Conservation (phyloP, 1,140 invertebrate genomes). For the Achroia grisella region DNA sequence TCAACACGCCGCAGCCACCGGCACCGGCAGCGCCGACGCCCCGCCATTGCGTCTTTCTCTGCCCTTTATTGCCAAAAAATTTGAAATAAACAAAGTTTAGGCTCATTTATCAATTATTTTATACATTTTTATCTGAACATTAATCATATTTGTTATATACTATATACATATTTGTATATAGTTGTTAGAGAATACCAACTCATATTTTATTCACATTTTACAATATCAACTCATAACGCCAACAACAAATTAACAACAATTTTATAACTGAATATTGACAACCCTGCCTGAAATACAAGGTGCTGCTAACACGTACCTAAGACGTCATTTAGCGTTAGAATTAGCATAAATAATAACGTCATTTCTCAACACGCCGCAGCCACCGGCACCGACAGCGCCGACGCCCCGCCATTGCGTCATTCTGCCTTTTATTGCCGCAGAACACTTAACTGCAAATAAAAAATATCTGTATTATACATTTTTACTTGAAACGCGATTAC, state of each 20-base stretch:
- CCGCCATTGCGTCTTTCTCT: slow-evolving; percentile 56
- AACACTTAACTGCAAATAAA: slow-evolving; percentile 4
- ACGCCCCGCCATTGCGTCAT: slow-evolving; percentile 48
- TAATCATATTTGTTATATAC: too few relatives aligned
- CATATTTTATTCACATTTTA: too few relatives aligned
- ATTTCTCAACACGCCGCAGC: slow-evolving; percentile 35
- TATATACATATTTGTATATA: too few relatives aligned
- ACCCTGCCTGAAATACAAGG: too few relatives aligned
- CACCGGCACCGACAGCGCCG: slow-evolving; percentile 3
- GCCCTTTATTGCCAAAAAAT: slow-evolving; percentile 47
- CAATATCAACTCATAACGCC: too few relatives aligned
- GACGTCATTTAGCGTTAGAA: slow-evolving; percentile 60
- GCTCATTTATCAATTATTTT: too few relatives aligned
- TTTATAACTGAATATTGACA: too few relatives aligned
- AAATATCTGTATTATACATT: not conserved
- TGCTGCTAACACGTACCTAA: slow-evolving; percentile 10
- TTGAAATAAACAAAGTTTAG: too few relatives aligned
- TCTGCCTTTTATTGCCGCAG: slow-evolving; percentile 50
- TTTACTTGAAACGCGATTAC: not conserved
- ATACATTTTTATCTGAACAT: too few relatives aligned
- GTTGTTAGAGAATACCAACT: too few relatives aligned
- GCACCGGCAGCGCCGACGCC: slow-evolving; percentile 2
- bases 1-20: slow-evolving; percentile 31
- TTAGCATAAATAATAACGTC: slow-evolving; percentile 71
- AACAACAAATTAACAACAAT: too few relatives aligned